Evolutionary conservation across 1,140 invertebrate genomes (phyloP), one percentile per base, ranked within the genome.

Genomic region (Solenopsis invicta): DNA sequence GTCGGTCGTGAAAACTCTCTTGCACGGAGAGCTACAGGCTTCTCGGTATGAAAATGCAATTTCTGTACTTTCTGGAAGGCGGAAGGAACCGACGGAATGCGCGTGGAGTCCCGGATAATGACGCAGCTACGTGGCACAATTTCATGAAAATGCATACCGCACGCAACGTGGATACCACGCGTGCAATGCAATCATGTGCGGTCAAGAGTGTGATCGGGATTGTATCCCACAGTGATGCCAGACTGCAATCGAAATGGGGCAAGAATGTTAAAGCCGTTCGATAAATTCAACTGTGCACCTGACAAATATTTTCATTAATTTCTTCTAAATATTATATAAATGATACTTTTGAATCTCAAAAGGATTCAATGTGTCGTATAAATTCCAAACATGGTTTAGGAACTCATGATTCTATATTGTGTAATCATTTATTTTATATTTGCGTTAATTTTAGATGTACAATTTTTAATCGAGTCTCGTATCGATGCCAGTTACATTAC

Each of bases 111-210:
- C 56, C 52, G 13, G 8, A 29, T 59, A 76, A 84, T 64, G 75
- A 72, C 29, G 12, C 34, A 13, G 50, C 61, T 66, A 48, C 74
- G 74, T 69, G 74, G 29, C 64, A 64, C 71, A 59, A 56, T 64
- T 84, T 45, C 71, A 75, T 64, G 81, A 74, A 41, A 77, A 75
- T 61, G 81, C 41, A 52, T 74, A n/a, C 56, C 29, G 2, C 16
- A 48, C 37, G 37, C 10, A 24, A 29, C 8, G 18, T 18, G 9
- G 5, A 62, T 34, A 56, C 69, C 67, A 13, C 45, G 54, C 50
- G 5, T 16, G 37, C 37, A 6, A 74, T 54, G 41, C 8, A 9
- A 34, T 41, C 45, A 8, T 24, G 56, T 66, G 56, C 21, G 18
- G 41, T n/a, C 48, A 18, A 16, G 12, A 50, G 24, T 59, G 13